Evolutionary conservation across 2,113 vertebrate genomes (phyloP), one percentile per base, ranked within the genome.

Genomic region (Anoplopoma fimbria): DNA sequence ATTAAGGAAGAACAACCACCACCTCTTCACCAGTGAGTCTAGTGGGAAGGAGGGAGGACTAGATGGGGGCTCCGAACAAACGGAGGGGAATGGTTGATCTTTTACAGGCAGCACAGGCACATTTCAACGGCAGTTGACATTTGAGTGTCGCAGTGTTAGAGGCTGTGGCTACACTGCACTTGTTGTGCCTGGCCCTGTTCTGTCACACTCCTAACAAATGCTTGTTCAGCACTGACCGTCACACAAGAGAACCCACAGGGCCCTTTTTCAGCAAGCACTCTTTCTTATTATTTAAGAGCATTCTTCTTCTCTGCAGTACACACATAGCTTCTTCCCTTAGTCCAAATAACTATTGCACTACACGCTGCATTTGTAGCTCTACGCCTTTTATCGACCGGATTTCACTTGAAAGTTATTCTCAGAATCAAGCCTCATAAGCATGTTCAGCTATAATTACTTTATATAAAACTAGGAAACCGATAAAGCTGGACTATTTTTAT

Each of bases 1-100:
- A 82, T 95, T 99, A 90, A 96, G 98, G 77, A 99, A 99, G 93
- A 99, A 98, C 91, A 99, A 99, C 88, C 97, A 98, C 84, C 98
- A 99, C 90, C 97, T 99, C 86, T 99, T 99, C 86, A 99, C 98
- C 78, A 96, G 98, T 99, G 93, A 97, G 97, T 95, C 42, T 33
- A 38, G 8, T 2, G 27, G 33, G 36, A 71, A 58, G 25, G 36
- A 38, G 42, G n/a, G 61, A 17, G 19, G 12, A 69, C 45, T 81
- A 21, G 9, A 33, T 27, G 10, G 33, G 8, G 42, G 34, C 45
- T 29, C 31, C 17, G 17, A 21, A 42, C 42, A 36, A 31, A 60
- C 31, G 45, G 65, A 47, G 15, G 38, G 51, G 53, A 77, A 14
- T 63, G 61, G 40, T 5, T n/a, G 60, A 17, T 53, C 60, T 70